Percentiles rank a stretch among this genome's conserved stretches.
phyloP scores from a whole-genome alignment of 2,113 vertebrate genomes.

The Mormyrus iriodes region DNA sequence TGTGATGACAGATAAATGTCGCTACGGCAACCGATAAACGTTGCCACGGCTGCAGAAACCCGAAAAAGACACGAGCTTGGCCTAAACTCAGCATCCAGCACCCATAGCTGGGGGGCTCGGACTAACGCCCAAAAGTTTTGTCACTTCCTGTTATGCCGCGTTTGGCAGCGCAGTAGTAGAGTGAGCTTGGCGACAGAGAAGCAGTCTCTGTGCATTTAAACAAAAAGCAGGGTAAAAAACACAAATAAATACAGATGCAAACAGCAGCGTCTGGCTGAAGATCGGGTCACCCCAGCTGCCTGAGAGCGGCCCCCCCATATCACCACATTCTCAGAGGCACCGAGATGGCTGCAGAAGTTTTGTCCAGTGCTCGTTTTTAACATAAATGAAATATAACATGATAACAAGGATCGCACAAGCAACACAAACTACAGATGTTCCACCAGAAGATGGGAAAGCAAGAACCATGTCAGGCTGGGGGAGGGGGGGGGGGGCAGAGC shows the following conservation, averaged over 20 bases:
- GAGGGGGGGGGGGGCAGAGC: neutral
- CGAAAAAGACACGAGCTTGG: neutral
- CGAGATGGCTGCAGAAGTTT: no score
- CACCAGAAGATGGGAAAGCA: slow-evolving; percentile 31
- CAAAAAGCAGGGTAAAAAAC: neutral
- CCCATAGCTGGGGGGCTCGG: neutral
- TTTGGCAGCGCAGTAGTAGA: neutral
- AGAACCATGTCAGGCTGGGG: neutral
- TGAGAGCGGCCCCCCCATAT: neutral
- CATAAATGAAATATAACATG: slow-evolving; percentile 30
- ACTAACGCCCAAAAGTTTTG: neutral
- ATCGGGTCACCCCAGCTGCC: neutral
- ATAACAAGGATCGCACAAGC: slow-evolving; percentile 25
- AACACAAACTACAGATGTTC: slow-evolving; percentile 21
- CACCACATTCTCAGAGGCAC: neutral
- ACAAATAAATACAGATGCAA: neutral
- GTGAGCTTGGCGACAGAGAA: neutral
- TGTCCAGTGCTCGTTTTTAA: neutral
- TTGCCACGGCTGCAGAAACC: neutral
- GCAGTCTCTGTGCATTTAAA: neutral
- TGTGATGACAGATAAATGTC: neutral
- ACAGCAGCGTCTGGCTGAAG: neutral
- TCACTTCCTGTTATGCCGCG: neutral
- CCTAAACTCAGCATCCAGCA: neutral
- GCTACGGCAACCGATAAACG: neutral